These are phyloP conservation scores for Ictalurus furcatus DNA, from an alignment of 2,113 vertebrate species.

Conservation along the genomic window DNA sequence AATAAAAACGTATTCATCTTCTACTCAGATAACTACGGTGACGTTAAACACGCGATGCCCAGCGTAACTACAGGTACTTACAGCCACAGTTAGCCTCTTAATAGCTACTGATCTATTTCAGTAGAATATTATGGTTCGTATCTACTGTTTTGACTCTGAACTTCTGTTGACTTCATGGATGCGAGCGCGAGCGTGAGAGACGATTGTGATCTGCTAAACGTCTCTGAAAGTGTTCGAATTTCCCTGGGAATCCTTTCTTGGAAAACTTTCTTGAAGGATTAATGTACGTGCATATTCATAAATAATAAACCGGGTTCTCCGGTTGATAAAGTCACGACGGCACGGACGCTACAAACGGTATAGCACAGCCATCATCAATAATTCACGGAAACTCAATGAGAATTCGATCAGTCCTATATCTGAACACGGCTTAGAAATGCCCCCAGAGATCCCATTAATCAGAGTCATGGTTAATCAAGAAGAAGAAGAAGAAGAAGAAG, in stretches of 20 bases:
- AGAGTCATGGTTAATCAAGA: background rate
- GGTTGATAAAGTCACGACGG: background rate
- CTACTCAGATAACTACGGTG: background rate
- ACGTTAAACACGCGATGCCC: background rate
- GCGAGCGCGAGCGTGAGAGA: background rate
- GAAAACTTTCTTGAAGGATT: background rate
- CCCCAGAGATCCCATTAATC: constrained; percentile 14
- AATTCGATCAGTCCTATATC: constrained; percentile 14
- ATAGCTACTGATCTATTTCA: background rate
- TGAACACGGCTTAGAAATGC: background rate
- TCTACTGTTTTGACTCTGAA: background rate
- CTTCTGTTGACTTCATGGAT: background rate
- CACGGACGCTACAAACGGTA: background rate
- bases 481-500: background rate
- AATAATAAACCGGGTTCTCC: background rate
- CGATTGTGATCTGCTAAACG: background rate
- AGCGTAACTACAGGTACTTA: background rate
- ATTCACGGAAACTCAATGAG: constrained; percentile 27
- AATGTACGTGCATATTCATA: background rate
- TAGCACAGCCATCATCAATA: constrained; percentile 12
- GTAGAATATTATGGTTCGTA: background rate
- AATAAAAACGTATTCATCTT: background rate
- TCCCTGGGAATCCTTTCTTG: background rate
- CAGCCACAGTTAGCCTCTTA: background rate
- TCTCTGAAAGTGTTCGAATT: background rate